phyloP scores from a whole-genome alignment of 2,113 vertebrate species.

The Euleptes europaea region DNA sequence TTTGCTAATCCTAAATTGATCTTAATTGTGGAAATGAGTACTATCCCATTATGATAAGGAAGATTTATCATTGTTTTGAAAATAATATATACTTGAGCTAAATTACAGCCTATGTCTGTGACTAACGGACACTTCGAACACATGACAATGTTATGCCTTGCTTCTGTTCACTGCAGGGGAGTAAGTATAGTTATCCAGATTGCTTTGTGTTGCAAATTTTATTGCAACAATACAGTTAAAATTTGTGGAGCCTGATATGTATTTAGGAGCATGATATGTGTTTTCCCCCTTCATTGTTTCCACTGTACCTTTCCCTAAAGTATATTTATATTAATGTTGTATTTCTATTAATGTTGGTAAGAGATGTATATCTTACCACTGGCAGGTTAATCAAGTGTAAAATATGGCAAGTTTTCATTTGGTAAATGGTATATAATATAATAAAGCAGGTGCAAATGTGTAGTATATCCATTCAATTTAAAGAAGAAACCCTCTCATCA shows the following conservation, averaged over 20 bases:
- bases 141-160: not conserved
- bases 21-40: not conserved
- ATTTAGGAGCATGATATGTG: not conserved
- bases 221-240: not conserved
- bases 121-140: not conserved
- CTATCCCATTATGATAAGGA: not conserved
- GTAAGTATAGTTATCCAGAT: not conserved
- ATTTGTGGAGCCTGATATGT: not conserved
- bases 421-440: too few relatives aligned
- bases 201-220: not conserved
- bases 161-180: not conserved
- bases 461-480: too few relatives aligned
- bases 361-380: too few relatives aligned
- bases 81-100: not conserved
- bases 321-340: not conserved
- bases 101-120: not conserved
- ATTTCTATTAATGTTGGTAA: too few relatives aligned
- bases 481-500: too few relatives aligned
- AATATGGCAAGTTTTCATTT: too few relatives aligned
- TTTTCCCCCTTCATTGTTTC: not conserved
- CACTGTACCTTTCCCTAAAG: not conserved
- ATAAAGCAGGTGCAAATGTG: too few relatives aligned
- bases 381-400: too few relatives aligned
- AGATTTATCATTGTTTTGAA: fast-evolving
- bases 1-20: not conserved